Evolutionary conservation across 2,797 vertebrate genomes (phyloP).

Genomic region (Thaleichthys pacificus): DNA sequence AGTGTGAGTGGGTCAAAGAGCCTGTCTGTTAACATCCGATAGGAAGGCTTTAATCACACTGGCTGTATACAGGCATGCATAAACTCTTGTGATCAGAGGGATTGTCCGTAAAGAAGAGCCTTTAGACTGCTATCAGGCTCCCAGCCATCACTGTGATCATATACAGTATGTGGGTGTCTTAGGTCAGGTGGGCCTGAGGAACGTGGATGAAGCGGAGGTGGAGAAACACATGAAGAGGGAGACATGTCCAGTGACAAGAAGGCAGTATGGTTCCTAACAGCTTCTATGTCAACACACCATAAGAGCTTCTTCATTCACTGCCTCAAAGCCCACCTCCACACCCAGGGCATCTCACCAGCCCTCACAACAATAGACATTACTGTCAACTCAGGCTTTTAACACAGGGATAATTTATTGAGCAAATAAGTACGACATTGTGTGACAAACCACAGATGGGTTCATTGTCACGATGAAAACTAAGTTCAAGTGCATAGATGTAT

Average conservation of each 20-base stretch:
- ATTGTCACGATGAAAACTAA: background rate
- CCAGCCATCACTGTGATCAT: conserved; percentile 7
- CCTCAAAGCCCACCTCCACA: background rate
- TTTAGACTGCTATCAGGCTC: conserved; percentile 41
- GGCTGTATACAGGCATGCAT: conserved; percentile 36
- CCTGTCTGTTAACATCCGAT: conserved; percentile 41
- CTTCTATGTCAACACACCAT: background rate
- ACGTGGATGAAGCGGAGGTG: background rate
- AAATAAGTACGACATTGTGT: conserved; percentile 5
- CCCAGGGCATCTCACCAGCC: conserved; percentile 3
- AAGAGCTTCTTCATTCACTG: conserved; percentile 7
- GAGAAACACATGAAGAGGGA: background rate
- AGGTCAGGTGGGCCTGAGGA: conserved; percentile 12
- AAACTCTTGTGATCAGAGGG: background rate
- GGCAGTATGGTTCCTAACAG: too few relatives aligned
- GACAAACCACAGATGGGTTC: conserved; percentile 2
- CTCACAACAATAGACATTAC: conserved; percentile 5
- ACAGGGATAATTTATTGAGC: conserved; percentile 1
- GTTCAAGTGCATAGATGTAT: background rate
- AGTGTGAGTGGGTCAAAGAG: conserved; percentile 29
- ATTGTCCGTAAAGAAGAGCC: conserved; percentile 30
- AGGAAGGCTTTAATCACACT: conserved; percentile 40
- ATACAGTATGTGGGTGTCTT: background rate
- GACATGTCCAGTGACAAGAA: too few relatives aligned
- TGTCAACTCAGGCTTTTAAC: conserved; percentile 14